phyloP scores from a whole-genome alignment of 2,888 invertebrate genomes.

The Drosophila algonquin region DNA sequence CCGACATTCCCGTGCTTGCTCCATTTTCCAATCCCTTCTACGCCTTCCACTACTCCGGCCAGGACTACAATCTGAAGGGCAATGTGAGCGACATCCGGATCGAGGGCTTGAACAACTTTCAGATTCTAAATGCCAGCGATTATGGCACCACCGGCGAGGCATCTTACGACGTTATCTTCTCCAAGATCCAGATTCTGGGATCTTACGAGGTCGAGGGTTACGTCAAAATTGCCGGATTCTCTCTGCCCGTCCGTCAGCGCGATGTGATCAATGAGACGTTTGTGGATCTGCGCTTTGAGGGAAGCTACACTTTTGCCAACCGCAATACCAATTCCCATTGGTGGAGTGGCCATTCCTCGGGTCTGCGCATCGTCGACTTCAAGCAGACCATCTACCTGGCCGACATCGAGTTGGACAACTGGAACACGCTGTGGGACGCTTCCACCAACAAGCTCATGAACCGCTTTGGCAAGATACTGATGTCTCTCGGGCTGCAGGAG shows the following conservation, averaged over 20 bases:
- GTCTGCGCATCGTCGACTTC: conserved; percentile 59
- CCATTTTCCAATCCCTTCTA: conserved; percentile 51
- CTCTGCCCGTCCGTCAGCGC: conserved; percentile 40
- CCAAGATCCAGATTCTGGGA: conserved; percentile 65
- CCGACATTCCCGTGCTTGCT: conserved; percentile 64
- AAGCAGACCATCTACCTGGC: conserved; percentile 62
- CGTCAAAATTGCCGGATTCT: conserved; percentile 50
- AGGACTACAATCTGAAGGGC: conserved; percentile 53
- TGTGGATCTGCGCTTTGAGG: conserved; percentile 62
- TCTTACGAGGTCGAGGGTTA: conserved; percentile 53
- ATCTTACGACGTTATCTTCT: conserved; percentile 62
- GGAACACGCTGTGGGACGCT: conserved; percentile 67
- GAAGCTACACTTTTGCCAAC: conserved; percentile 47
- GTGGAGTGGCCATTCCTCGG: conserved; percentile 28
- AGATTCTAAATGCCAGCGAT: conserved; percentile 53
- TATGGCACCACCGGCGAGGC: conserved; percentile 51
- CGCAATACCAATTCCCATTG: conserved; percentile 31
- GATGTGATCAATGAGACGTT: conserved; percentile 59
- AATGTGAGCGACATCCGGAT: conserved; percentile 67
- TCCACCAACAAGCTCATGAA: conserved; percentile 65
- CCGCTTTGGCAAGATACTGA: conserved; percentile 37
- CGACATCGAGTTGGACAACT: conserved; percentile 52
- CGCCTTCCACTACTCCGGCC: conserved; percentile 23
- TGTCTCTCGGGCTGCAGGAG: conserved; percentile 49
- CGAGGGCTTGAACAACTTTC: conserved; percentile 61